phyloP scores from a whole-genome alignment of 2,797 vertebrate species.

The Hippocampus kuda region DNA sequence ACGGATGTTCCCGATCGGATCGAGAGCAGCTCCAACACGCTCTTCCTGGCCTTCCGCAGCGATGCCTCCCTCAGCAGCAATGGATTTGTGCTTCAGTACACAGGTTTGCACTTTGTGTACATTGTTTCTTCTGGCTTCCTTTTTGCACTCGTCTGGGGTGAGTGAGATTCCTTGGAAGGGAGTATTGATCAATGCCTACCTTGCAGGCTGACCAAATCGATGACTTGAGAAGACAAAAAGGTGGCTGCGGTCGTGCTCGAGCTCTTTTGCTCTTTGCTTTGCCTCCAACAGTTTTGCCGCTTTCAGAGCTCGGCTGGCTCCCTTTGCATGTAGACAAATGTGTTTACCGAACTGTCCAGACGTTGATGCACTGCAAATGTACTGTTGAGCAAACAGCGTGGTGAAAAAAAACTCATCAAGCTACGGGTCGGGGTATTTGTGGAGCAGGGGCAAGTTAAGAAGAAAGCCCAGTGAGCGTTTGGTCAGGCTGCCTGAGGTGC shows the following conservation, averaged over 20 bases:
- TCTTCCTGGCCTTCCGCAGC: slow-evolving; percentile 94
- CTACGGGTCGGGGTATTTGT: slow-evolving; percentile 34
- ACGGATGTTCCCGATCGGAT: slow-evolving; percentile 85
- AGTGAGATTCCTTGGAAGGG: slow-evolving; percentile 37
- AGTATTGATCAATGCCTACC: slow-evolving; percentile 41
- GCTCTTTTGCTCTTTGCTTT: slow-evolving; percentile 42
- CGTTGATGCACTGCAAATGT: slow-evolving; percentile 36
- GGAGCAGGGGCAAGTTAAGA: slow-evolving; percentile 33
- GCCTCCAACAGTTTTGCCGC: slow-evolving; percentile 17
- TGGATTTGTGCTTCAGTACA: slow-evolving; percentile 91
- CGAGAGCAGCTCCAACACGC: slow-evolving; percentile 91
- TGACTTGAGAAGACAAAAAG: slow-evolving; percentile 57
- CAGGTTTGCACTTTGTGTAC: slow-evolving; percentile 65
- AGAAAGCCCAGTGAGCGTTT: slow-evolving; percentile 36
- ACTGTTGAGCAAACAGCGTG: slow-evolving; percentile 52
- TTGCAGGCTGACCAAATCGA: slow-evolving; percentile 34
- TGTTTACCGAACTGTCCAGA: slow-evolving; percentile 21
- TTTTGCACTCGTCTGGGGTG: slow-evolving; percentile 37
- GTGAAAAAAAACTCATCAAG: slow-evolving; percentile 23
- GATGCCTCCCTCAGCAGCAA: slow-evolving; percentile 93
- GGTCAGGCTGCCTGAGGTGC: slow-evolving; percentile 47
- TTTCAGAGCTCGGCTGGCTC: not conserved
- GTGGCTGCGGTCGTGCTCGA: slow-evolving; percentile 29
- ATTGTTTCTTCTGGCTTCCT: slow-evolving; percentile 47
- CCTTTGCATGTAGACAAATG: not conserved